phyloP scores from a whole-genome alignment of 2,888 invertebrate species.

The Acheta domesticus region DNA sequence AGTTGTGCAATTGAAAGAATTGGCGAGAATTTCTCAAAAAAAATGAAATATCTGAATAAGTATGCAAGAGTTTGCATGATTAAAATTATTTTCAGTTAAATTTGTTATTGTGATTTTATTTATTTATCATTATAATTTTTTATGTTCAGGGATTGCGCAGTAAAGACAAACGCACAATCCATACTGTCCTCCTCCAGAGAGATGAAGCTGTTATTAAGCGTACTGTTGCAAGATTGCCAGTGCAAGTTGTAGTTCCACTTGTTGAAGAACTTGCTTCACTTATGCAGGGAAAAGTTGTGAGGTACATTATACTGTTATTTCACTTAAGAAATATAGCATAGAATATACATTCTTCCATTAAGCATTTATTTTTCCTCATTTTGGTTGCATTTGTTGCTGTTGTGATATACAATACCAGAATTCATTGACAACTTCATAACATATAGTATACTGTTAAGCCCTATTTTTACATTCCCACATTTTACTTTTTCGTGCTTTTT shows the following conservation, averaged over 20 bases:
- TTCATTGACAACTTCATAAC: too few relatives aligned
- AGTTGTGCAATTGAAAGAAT: background rate
- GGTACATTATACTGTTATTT: constrained; percentile 53
- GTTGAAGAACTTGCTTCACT: constrained; percentile 68
- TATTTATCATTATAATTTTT: background rate
- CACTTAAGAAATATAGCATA: background rate
- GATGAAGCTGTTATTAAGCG: constrained; percentile 66
- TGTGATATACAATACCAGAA: too few relatives aligned
- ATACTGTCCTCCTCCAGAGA: constrained; percentile 65
- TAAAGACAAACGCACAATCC: constrained; percentile 69
- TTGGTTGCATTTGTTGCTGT: too few relatives aligned
- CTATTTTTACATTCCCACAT: too few relatives aligned
- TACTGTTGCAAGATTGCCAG: constrained; percentile 72
- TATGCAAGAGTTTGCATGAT: background rate
- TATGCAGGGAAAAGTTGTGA: constrained; percentile 64
- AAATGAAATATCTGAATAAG: background rate
- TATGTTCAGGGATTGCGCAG: constrained; percentile 68
- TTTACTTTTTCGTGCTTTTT: too few relatives aligned
- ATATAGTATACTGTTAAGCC: too few relatives aligned
- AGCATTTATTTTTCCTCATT: background rate
- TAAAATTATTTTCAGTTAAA: too few relatives aligned
- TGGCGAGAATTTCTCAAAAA: background rate
- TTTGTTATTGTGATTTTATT: too few relatives aligned
- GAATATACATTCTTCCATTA: background rate
- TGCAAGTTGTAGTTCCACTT: constrained; percentile 68